Evolutionary conservation across 1,140 invertebrate species (phyloP).

Genomic region (Pentalonia nigronervosa): DNA sequence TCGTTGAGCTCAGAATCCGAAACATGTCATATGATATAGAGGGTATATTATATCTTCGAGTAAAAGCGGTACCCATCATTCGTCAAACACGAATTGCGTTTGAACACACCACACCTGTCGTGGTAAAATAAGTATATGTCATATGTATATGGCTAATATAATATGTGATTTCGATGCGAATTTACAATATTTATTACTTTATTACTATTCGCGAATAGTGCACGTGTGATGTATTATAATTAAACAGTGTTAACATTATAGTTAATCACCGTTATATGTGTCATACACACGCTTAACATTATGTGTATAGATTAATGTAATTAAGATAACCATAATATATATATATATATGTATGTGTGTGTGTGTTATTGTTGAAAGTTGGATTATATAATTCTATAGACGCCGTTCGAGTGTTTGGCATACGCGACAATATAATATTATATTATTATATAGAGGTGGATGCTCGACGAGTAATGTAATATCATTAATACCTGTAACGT

Average conservation of each 20-base stretch:
- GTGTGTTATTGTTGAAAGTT: background rate
- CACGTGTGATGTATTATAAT: slow-evolving; percentile 2
- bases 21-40: background rate
- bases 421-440: background rate
- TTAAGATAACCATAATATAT: background rate
- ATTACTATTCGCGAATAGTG: background rate
- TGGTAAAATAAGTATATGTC: background rate
- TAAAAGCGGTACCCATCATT: background rate
- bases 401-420: background rate
- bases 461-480: background rate
- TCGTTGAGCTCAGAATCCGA: background rate
- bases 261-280: background rate
- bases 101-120: background rate
- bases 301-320: background rate
- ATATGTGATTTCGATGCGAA: background rate
- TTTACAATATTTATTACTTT: background rate
- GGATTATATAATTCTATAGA: background rate
- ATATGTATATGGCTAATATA: background rate
- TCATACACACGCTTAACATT: background rate
- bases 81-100: background rate
- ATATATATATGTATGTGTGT: no score
- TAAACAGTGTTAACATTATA: background rate
- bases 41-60: background rate
- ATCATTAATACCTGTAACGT: background rate
- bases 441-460: background rate